Conservation (phyloP, 2,113 vertebrate species). For the Mus spicilegus region DNA sequence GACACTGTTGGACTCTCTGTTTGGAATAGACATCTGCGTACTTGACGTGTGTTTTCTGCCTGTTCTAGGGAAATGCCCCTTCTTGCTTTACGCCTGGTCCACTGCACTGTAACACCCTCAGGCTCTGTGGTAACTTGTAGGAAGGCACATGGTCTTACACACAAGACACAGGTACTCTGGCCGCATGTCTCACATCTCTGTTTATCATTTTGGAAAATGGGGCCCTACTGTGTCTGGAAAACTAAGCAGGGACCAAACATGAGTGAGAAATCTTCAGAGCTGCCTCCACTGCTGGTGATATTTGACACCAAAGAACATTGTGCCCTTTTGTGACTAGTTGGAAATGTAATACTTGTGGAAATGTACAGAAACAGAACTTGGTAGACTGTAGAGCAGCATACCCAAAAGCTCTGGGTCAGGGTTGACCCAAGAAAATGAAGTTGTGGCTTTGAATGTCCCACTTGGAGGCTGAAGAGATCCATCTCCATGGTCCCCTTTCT, state of each 20-base stretch:
- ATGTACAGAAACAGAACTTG: not conserved
- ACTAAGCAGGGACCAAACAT: not conserved
- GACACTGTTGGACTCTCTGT: not conserved
- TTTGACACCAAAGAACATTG: not conserved
- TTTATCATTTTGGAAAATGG: not conserved
- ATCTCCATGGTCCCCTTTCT: not conserved
- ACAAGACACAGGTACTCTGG: not conserved
- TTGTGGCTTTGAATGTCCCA: not conserved
- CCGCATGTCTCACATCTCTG: not conserved
- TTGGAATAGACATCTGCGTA: not conserved
- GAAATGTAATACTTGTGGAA: not conserved
- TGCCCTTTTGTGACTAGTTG: not conserved
- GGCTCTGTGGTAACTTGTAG: not conserved
- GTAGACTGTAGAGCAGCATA: not conserved
- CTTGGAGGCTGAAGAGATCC: not conserved
- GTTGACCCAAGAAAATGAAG: not conserved
- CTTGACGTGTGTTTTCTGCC: not conserved
- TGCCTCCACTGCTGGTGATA: conserved; percentile 1
- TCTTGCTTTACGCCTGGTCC: conserved; percentile 13
- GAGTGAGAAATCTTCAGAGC: not conserved
- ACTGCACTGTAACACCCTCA: not conserved
- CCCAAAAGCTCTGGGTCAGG: not conserved
- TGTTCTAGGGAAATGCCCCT: not conserved
- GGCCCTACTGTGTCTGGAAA: not conserved
- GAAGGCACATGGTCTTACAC: not conserved